These are phyloP conservation scores for Cossypha heuglini DNA, from an alignment of 2,797 vertebrate genomes.

Conservation along the genomic window DNA sequence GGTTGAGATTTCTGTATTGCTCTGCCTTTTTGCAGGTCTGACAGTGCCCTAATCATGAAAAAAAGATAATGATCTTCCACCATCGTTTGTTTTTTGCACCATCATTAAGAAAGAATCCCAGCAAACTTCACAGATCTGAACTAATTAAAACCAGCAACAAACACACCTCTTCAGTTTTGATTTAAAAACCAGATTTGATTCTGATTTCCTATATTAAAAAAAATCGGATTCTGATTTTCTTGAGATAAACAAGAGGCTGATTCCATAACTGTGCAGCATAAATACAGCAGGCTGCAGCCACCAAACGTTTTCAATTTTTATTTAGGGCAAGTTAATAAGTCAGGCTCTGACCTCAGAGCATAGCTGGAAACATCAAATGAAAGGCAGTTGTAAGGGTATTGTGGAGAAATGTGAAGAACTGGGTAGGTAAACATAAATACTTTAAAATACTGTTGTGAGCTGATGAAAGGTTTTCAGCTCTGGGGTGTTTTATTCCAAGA, in stretches of 20 bases:
- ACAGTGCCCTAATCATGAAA: not conserved
- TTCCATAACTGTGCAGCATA: not conserved
- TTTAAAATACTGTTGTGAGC: not conserved
- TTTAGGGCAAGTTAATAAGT: constrained; percentile 40
- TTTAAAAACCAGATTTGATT: not conserved
- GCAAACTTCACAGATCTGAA: not conserved
- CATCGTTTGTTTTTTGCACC: not conserved
- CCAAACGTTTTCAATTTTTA: constrained; percentile 34
- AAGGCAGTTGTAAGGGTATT: not conserved
- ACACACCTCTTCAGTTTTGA: not conserved
- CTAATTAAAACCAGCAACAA: not conserved
- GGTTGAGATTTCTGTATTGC: not conserved
- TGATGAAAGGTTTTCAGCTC: not conserved
- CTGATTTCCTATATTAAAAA: not conserved
- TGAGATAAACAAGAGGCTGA: not conserved
- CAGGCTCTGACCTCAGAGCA: not conserved
- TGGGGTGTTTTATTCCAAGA: not conserved
- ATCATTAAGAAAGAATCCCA: not conserved
- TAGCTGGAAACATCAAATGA: constrained; percentile 6
- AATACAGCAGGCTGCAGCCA: not conserved
- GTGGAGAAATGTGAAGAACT: not conserved
- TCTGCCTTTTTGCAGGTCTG: not conserved
- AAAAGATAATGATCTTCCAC: not conserved
- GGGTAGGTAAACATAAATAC: not conserved
- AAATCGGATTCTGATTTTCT: not conserved